Base-by-base conservation (phyloP, 2,113 vertebrate species). In the Spizaetus ornatus region DNA sequence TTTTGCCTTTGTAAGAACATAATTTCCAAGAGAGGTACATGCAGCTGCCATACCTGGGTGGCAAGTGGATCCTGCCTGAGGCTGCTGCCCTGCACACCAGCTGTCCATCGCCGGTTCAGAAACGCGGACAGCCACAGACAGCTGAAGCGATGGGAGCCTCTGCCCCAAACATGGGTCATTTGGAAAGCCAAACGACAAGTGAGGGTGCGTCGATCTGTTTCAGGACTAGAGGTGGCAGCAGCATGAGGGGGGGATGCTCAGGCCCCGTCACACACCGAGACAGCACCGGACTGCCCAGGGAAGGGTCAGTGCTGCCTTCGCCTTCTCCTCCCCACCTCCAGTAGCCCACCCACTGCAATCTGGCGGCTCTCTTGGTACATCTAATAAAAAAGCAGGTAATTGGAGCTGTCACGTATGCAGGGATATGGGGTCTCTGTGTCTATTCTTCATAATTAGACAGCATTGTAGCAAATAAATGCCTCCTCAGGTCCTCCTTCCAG, bases 111-210 rank as follows among this genome's bases (percentile, higher is more conserved):
- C 10, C 10, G 2, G 43, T 20, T 20, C 76, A 86, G 71, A 74
- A 76, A 48, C 23, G 16, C 0, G 0, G 32, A 53, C 89, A 70
- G 15, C 7, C 62, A 71, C 20, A 22, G n/a, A 31, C 8, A 66
- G 13, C 17, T 20, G 53, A 71, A 63, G 12, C 0, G 0, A 29
- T 47, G 40, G 26, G 32, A 82, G 2, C 7, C 43, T 79, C 43
- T 85, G 66, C 34, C n/a, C 10, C 65, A 80, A 47, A 55, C 17
- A 38, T 0, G 7, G 42, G 10, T 31, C n/a, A 16, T 67, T 45
- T 82, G 34, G 65, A 92, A 67, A 96, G 32, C 47, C 71, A 65
- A 34, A 72, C n/a, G 25, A 87, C 67, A 61, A 34, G 69, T n/a
- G 27, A 86, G 14, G 3, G 0, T 19, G 14, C 3, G 3, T 59